Conservation (phyloP, 2,113 vertebrate genomes). For the Mystacornis crossleyi region DNA sequence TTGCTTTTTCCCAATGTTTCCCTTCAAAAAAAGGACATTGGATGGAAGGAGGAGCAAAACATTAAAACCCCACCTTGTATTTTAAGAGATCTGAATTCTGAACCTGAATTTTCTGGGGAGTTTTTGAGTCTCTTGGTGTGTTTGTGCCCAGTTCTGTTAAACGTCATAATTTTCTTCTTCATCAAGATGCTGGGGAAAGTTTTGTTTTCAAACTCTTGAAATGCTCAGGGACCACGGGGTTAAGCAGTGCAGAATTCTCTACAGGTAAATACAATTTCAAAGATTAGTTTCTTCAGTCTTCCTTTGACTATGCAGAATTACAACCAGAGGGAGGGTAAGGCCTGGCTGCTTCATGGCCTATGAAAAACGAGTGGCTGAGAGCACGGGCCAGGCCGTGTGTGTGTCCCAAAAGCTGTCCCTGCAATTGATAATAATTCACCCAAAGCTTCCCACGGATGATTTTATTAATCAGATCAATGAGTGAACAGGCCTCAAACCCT, state of each 20-base stretch:
- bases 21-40: neutral
- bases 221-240: rapidly evolving
- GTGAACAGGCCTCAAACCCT: neutral
- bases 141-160: neutral
- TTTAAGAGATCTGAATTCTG: neutral
- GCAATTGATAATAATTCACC: neutral
- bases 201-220: neutral
- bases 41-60: neutral
- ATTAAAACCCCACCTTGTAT: rapidly evolving
- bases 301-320: neutral
- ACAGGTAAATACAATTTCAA: neutral
- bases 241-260: neutral
- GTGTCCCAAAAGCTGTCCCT: neutral
- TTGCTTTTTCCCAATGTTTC: neutral
- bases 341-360: neutral
- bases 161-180: neutral
- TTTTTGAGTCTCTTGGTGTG: neutral
- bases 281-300: neutral
- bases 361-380: neutral
- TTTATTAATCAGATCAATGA: constrained; percentile 46
- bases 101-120: neutral
- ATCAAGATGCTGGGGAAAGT: too few species aligned
- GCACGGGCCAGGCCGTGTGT: neutral
- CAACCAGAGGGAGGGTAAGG: neutral
- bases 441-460: neutral